Conservation (phyloP, 2,888 invertebrate genomes). For the Synergus gifuensis region DNA sequence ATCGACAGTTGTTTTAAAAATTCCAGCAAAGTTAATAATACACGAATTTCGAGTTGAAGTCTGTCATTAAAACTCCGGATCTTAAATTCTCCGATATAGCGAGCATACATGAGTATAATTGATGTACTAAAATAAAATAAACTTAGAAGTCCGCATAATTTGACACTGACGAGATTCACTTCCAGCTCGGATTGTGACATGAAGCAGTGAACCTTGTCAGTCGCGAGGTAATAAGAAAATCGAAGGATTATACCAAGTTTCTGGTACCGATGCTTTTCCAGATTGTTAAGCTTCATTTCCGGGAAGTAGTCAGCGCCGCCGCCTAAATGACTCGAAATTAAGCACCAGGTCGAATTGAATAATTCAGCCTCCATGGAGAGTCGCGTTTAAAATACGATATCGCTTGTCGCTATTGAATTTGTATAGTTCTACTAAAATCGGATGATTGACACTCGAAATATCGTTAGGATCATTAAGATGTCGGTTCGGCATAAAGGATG, state of each 20-base stretch:
- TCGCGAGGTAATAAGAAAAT: conserved; percentile 31
- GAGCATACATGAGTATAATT: conserved; percentile 47
- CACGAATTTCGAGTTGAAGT: neutral
- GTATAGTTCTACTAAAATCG: conserved; percentile 43
- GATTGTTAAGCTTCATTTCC: conserved; percentile 3
- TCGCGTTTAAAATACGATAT: conserved; percentile 52
- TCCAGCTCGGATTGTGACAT: conserved; percentile 41
- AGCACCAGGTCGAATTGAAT: neutral
- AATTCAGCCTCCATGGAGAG: conserved; percentile 28
- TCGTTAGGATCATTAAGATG: conserved; percentile 57
- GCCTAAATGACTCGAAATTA: conserved; percentile 7
- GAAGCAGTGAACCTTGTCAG: conserved; percentile 39
- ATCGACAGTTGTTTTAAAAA: neutral
- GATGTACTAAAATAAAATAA: conserved; percentile 56
- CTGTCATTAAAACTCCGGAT: conserved; percentile 40
- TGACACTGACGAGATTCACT: conserved; percentile 56
- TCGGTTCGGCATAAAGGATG: conserved; percentile 54
- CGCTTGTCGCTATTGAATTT: conserved; percentile 48
- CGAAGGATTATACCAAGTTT: neutral
- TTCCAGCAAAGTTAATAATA: neutral
- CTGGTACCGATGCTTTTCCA: conserved; percentile 2
- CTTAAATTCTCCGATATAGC: conserved; percentile 42
- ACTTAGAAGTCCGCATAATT: conserved; percentile 57
- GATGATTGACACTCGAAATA: conserved; percentile 59
- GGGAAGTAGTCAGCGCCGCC: conserved; percentile 3